A percentile compares a stretch with the other conserved stretches of the same genome.
Conservation (phyloP, 92 coral and sea anemone genomes). For the Palythoa heliodiscus region DNA sequence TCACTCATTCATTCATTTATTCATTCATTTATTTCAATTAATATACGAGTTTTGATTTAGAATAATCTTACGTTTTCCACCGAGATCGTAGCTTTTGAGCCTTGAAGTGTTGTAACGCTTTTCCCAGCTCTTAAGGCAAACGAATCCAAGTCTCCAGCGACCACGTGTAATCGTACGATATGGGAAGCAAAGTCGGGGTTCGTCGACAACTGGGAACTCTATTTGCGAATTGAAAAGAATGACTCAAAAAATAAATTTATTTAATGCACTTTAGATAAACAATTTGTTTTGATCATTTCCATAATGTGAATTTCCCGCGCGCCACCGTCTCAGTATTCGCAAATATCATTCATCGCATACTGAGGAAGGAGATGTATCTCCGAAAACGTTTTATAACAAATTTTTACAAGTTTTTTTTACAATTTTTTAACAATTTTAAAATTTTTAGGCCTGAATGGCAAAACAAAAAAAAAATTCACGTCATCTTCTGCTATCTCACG, state of each 20-base stretch:
- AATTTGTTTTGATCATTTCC: too few relatives aligned
- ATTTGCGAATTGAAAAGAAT: background rate
- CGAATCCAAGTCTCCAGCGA: conserved; percentile 67
- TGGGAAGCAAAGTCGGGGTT: conserved; percentile 65
- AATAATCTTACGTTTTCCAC: conserved; percentile 49
- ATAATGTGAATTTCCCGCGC: too few relatives aligned
- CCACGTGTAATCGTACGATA: conserved; percentile 68
- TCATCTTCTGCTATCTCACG: too few relatives aligned
- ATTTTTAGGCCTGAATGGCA: too few relatives aligned
- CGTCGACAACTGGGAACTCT: conserved; percentile 30
- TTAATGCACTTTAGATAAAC: too few relatives aligned
- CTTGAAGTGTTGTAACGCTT: conserved; percentile 77
- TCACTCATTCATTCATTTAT: background rate
- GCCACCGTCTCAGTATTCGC: too few relatives aligned
- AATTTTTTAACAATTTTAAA: too few relatives aligned
- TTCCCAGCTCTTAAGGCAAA: conserved; percentile 47
- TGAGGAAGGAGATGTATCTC: too few relatives aligned
- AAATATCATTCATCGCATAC: too few relatives aligned
- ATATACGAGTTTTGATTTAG: background rate
- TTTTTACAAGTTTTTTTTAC: too few relatives aligned
- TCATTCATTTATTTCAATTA: background rate
- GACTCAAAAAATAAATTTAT: background rate
- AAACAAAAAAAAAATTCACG: too few relatives aligned
- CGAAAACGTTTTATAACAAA: too few relatives aligned
- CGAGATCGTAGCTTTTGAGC: conserved; percentile 64